Base-by-base conservation (phyloP, 2,113 vertebrate species). In the Epinephelus fuscoguttatus region DNA sequence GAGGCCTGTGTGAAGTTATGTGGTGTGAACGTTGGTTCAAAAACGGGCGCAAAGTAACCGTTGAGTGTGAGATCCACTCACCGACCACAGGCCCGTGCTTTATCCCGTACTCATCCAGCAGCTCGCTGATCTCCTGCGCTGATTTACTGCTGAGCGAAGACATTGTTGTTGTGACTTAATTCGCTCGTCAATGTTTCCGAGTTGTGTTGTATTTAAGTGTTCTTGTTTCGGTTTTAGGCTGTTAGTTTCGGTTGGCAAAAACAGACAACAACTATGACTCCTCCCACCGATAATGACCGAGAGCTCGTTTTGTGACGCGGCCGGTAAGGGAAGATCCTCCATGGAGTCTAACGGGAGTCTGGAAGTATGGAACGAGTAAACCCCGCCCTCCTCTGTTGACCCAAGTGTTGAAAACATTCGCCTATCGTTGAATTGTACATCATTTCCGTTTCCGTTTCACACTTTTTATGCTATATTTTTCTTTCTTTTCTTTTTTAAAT, bases 81-180 rank as follows among this genome's bases (percentile, higher is more conserved):
- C 95, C 95, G 27, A 96, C 94, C 40, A 96, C 88, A 9, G 95
- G 95, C 4, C 95, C 95, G 19, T 96, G 95, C 33, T 94, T 95
- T 21, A 96, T 95, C 61, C 93, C 93, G 23, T 93, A 95, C 4
- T 93, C 89, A 25, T 96, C 93, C 49, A 96, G 84, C 66, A 96
- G 70, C 1, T 79, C 73, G 56, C 86, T 59, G 8, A 96, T 89
- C 52, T 95, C 93, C 60, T 93, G 68, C 50, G 79, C 69, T 2
- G 91, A 91, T 55, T 79, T 94, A 5, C 25, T 77, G 18, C 86
- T 85, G 4, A 96, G 68, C 21, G 80, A 75, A 33, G 86, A 49
- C 91, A 93, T 93, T n/a, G 14, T 56, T 47, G 14, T 47, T 40
- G 14, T 12, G 0, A 2, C 15, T 75, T 3, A 15, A 40, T 11